Evolutionary conservation across 2,888 invertebrate genomes (phyloP).

Genomic region (Phanerotoma sp.): DNA sequence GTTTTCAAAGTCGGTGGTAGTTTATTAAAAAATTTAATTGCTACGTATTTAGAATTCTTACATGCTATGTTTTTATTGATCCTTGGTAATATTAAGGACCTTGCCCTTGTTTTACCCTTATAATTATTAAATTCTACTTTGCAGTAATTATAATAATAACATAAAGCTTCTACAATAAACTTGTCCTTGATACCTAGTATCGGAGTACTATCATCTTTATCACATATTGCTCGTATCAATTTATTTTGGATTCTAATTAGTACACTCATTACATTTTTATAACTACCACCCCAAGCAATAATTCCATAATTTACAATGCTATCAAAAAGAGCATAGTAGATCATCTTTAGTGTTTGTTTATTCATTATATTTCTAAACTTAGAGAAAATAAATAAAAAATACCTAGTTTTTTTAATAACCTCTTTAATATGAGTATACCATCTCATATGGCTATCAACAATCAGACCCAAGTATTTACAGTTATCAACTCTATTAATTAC

Average conservation of each 20-base stretch:
- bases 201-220: not conserved
- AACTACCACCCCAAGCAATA: not conserved
- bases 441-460: conserved; percentile 7
- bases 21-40: too few relatives aligned
- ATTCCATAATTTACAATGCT: not conserved
- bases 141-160: not conserved
- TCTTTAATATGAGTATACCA: conserved; percentile 4
- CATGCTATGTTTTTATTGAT: not conserved
- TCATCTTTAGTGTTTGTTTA: not conserved
- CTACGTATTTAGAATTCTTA: not conserved
- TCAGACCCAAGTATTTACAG: not conserved
- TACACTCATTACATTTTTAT: not conserved
- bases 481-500: not conserved
- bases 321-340: not conserved
- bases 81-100: not conserved
- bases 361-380: not conserved
- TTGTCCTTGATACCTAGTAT: not conserved
- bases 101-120: not conserved
- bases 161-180: not conserved
- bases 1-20: too few relatives aligned
- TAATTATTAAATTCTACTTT: not conserved
- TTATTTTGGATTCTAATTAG: not conserved
- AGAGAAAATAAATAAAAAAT: not conserved
- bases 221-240: not conserved
- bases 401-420: conserved; percentile 1